These are phyloP conservation scores for Leptopilina syphax DNA, from an alignment of 2,888 invertebrate species.

Conservation along the genomic window DNA sequence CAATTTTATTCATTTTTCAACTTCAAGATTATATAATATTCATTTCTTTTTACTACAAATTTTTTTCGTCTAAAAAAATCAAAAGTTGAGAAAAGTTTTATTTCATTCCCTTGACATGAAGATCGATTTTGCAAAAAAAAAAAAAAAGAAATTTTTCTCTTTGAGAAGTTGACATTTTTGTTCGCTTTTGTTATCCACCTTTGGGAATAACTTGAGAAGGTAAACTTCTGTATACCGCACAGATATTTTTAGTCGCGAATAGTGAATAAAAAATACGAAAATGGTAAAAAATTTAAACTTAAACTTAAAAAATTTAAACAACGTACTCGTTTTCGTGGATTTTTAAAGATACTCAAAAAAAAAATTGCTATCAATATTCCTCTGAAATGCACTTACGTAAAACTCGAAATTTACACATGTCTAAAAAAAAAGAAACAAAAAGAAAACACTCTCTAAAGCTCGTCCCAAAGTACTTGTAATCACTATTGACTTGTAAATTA, in stretches of 20 bases:
- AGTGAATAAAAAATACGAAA: neutral
- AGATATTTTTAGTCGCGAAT: neutral
- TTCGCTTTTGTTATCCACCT: neutral
- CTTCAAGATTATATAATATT: no score
- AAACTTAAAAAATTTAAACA: neutral
- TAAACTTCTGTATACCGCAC: constrained; percentile 1
- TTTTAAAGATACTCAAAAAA: neutral
- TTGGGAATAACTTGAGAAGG: neutral
- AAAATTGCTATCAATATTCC: neutral
- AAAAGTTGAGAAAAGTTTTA: neutral
- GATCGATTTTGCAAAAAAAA: neutral
- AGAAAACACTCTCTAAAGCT: constrained; percentile 28
- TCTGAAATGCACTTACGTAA: neutral
- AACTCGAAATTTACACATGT: constrained; percentile 27
- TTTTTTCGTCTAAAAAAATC: neutral
- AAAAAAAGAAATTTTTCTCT: neutral
- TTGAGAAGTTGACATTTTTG: constrained; percentile 13
- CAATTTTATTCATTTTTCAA: no score
- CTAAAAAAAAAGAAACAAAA: neutral
- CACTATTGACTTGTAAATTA: constrained; percentile 30
- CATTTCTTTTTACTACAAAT: no score
- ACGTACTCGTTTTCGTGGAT: constrained; percentile 1
- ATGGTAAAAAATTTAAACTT: neutral
- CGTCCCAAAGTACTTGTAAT: constrained; percentile 39
- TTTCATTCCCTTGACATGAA: neutral